Evolutionary conservation across 2,797 vertebrate genomes (phyloP), one percentile per base, ranked within the genome.

Genomic region (Aplochiton taeniatus): DNA sequence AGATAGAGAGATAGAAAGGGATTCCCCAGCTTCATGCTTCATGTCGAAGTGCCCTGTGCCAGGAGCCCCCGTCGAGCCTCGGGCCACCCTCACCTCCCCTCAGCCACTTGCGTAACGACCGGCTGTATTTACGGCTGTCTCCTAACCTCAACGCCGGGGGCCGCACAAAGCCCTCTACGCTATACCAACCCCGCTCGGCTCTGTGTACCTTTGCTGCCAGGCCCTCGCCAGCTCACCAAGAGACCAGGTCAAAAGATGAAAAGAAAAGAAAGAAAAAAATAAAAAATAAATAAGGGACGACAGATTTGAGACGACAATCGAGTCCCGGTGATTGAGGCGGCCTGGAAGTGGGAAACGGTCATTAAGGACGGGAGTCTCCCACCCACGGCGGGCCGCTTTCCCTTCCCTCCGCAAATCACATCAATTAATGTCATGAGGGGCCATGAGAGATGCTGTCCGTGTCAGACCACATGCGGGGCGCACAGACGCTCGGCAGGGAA

Each of bases 291-390:
- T 87, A 78, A 83, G 78, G 73, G 70, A 85, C 70, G 13, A 79
- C 77, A 85, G 87, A 90, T 90, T 84, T 80, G 86, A 68, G 57
- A 74, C 81, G 61, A 86, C 9, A 91, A 92, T 90, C 85, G 90
- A 92, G 90, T 91, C 88, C 89, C 87, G 72, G 82, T 31, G 31
- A 74, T 84, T 88, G 85, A 81, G 69, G 83, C 79, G 76, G 31
- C 31, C 85, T 92, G 92, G 92, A 93, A 93, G 91, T 92, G 90
- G 89, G 90, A 90, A 90, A 89, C 49, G 89, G 90, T 93, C 91
- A 93, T 92, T 92, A 92, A 31, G 31, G 31, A 31, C 31, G 31
- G 90, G 85, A 87, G 91, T 83, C 87, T 91, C 88, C 91, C 91
- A 91, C 91, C 89, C 92, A 92, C 90, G 83, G 68, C 86, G 87